Base-by-base conservation (phyloP, 35 echinoderm and acorn worm genomes). In the Amphiura filiformis region DNA sequence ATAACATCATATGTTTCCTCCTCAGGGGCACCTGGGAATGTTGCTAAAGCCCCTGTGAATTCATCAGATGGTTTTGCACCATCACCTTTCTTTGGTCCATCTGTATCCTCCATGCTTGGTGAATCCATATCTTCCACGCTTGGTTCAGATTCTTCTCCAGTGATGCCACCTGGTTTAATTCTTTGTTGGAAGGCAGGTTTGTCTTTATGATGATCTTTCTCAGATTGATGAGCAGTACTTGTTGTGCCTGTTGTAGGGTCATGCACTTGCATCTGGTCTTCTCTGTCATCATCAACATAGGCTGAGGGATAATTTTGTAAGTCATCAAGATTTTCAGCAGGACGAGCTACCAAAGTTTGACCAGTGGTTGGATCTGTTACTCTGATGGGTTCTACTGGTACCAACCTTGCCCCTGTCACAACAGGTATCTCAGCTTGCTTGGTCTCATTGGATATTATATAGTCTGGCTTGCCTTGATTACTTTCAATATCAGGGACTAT, bases 291-390 rank as follows among this genome's bases (percentile, higher is more conserved):
- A 38, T 82, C 82, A 22, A 91, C 38, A 56, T 56, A 86, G n/a
- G 89, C 89, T 31, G 76, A 86, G 0, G 77, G 57, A 33, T 65
- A 42, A 75, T 75, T 38, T 38, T 78, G 32, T 37, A 91, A 34
- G 41, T 91, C 57, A 38, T 91, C 57, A 33, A 78, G 83, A 86
- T 80, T 84, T 23, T 80, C 56, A 30, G 84, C 84, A 37, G 76
- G 90, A 28, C 35, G 33, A 31, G 90, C 90, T 70, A 84, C 30
- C 26, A 92, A 70, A 3, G 56, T 78, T 39, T 92, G 70, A 35
- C 90, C 84, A 76, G 84, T 87, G 38, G 56, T 75, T 61, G 89
- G 89, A 81, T 92, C 84, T 32, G 34, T 57, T 1, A 92, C 84
- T 23, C 52, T 82, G 0, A 92, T 31, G 7, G 77, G 37, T 87